phyloP scores from a whole-genome alignment of 2,888 invertebrate genomes.

The Cecidostiba fungosa region DNA sequence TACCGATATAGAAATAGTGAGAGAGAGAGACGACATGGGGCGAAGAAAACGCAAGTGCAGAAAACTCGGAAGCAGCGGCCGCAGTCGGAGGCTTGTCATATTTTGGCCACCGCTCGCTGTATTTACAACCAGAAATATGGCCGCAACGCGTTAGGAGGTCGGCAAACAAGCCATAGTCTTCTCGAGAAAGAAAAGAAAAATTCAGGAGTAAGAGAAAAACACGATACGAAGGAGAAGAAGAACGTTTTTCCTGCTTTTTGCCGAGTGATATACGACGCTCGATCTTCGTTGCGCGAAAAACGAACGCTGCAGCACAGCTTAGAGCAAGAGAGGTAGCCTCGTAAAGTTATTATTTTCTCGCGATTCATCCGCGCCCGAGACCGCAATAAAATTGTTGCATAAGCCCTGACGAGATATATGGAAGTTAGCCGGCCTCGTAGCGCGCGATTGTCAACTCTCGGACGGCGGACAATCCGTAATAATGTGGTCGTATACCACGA shows the following conservation, averaged over 20 bases:
- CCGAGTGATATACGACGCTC: conserved; percentile 66
- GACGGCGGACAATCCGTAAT: conserved; percentile 71
- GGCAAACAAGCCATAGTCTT: conserved; percentile 71
- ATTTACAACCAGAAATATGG: conserved; percentile 78
- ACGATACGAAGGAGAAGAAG: neutral
- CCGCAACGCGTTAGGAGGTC: conserved; percentile 77
- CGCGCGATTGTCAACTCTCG: conserved; percentile 66
- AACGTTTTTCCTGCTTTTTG: conserved; percentile 1
- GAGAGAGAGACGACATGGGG: conserved; percentile 3
- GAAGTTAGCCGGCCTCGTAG: neutral
- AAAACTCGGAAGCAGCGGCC: conserved; percentile 57
- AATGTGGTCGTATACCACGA: conserved; percentile 68
- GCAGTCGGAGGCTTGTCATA: conserved; percentile 71
- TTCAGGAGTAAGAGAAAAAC: conserved; percentile 28
- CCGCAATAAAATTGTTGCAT: conserved; percentile 72
- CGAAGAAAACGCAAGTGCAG: conserved; percentile 37
- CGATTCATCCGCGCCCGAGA: conserved; percentile 68
- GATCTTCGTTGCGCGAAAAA: conserved; percentile 66
- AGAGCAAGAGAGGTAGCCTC: conserved; percentile 64
- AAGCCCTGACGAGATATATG: conserved; percentile 64
- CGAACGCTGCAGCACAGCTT: conserved; percentile 30
- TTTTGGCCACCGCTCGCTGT: conserved; percentile 77
- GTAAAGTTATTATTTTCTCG: conserved; percentile 71
- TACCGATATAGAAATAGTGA: conserved; percentile 43
- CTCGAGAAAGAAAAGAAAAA: neutral